Evolutionary conservation across 1,140 invertebrate genomes (phyloP), one percentile per base, ranked within the genome.

Genomic region (Homarus americanus): DNA sequence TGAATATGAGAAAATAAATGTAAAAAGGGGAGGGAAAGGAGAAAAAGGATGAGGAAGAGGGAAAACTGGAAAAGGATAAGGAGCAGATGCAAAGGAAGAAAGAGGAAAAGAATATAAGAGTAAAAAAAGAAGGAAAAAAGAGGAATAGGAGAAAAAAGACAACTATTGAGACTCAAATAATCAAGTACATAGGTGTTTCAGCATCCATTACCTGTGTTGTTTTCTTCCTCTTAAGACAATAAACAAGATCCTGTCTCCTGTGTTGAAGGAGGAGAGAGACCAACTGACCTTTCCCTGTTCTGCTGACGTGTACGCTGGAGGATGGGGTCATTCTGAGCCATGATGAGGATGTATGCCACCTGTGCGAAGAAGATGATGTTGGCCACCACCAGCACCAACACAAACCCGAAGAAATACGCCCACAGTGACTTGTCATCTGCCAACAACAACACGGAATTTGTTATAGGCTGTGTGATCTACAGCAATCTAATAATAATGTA

Each of bases 261-360:
- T n/a, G n/a, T n/a, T n/a, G n/a, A n/a, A n/a, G n/a, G n/a, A n/a
- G n/a, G n/a, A n/a, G n/a, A n/a, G 63, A 69, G 7, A 63, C 5
- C 17, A 17, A 24, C n/a, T n/a, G 4, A 90, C 88, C 88, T 90
- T 36, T 90, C 88, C 12, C 88, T 83, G 49, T 90, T 83, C 72
- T 90, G 88, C 36, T 83, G 80, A 2, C 88, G 80, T 9, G 88
- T 90, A 2, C 88, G 69, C 36, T 90, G 88, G 3, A 90, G 41
- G 88, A 90, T 84, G 7, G 88, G 88, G 12, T 90, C 88, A n/a
- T 90, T 90, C 49, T 90, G 88, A 63, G 88, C 88, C 80, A 84
- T 75, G 66, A 90, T 40, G 69, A 90, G 88, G 38, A 90, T 90
- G 44, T 83, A 90, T 4, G 80, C 80, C 80, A 90, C 80, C 69